Conservation (phyloP, 2,113 vertebrate genomes). For the Corvus moneduloides region DNA sequence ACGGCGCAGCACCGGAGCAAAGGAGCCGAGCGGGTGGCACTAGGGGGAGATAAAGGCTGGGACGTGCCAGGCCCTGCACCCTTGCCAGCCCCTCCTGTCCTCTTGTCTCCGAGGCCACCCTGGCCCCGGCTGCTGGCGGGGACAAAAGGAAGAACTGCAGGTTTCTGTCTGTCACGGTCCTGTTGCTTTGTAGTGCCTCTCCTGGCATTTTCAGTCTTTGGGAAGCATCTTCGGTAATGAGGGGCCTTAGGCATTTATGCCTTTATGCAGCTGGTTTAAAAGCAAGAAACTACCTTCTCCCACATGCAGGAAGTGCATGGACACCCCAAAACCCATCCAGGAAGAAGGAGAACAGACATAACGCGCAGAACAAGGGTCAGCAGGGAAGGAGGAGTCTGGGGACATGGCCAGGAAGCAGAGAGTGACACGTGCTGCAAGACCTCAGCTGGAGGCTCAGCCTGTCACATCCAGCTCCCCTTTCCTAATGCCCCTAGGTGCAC, state of each 20-base stretch:
- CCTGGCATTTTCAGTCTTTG: neutral
- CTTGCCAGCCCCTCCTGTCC: neutral
- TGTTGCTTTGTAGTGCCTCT: neutral
- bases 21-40: neutral
- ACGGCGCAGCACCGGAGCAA: neutral
- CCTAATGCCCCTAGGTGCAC: fast-evolving
- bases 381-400: neutral
- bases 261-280: neutral
- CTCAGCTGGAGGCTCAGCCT: neutral
- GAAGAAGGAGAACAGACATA: neutral
- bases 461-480: fast-evolving
- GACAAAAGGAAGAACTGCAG: neutral
- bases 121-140: fast-evolving
- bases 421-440: neutral
- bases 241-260: neutral
- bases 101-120: neutral
- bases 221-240: fast-evolving
- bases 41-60: constrained; percentile 55
- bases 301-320: fast-evolving
- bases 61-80: neutral
- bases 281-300: neutral
- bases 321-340: neutral
- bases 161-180: fast-evolving
- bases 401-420: neutral
- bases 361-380: fast-evolving